Percentiles rank a stretch among this genome's conserved stretches.
Evolutionary conservation across 1,140 invertebrate species (phyloP).

Genomic region (Drosophila subobscura): DNA sequence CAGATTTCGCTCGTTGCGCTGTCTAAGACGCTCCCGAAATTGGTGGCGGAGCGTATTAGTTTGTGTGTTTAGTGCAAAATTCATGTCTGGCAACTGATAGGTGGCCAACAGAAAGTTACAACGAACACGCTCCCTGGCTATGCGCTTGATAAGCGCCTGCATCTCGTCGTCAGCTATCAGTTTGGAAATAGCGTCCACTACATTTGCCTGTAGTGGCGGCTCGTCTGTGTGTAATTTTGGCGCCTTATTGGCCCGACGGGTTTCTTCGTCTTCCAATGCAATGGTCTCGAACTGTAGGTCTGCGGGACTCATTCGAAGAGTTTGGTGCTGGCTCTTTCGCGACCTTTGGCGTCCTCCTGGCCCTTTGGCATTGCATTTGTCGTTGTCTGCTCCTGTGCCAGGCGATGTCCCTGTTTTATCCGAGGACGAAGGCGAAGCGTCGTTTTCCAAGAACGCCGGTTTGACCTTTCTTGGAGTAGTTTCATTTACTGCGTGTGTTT

Average conservation of each 20-base stretch:
- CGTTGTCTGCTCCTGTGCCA: slow-evolving; percentile 2
- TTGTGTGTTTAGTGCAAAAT: slow-evolving; percentile 50
- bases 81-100: slow-evolving; percentile 68
- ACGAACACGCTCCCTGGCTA: slow-evolving; percentile 59
- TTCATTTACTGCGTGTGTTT: slow-evolving; percentile 12
- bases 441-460: not conserved
- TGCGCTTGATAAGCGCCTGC: slow-evolving; percentile 37
- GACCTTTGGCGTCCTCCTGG: slow-evolving; percentile 36
- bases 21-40: slow-evolving; percentile 49
- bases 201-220: not conserved
- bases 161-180: slow-evolving; percentile 30
- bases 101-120: slow-evolving; percentile 68
- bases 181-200: slow-evolving; percentile 16
- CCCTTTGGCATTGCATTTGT: not conserved
- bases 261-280: slow-evolving; percentile 10
- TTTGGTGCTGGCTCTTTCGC: slow-evolving; percentile 54
- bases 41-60: slow-evolving; percentile 23
- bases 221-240: slow-evolving; percentile 1
- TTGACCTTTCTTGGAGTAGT: slow-evolving; percentile 17
- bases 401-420: slow-evolving; percentile 9
- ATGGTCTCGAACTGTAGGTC: slow-evolving; percentile 62
- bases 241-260: not conserved
- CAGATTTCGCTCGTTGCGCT: slow-evolving; percentile 13
- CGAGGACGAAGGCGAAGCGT: slow-evolving; percentile 3
- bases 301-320: slow-evolving; percentile 43